Percentiles rank a stretch among this genome's conserved stretches.
Evolutionary conservation across 1,140 invertebrate genomes (phyloP).

Genomic region (Stratiolaelaps scimitus): DNA sequence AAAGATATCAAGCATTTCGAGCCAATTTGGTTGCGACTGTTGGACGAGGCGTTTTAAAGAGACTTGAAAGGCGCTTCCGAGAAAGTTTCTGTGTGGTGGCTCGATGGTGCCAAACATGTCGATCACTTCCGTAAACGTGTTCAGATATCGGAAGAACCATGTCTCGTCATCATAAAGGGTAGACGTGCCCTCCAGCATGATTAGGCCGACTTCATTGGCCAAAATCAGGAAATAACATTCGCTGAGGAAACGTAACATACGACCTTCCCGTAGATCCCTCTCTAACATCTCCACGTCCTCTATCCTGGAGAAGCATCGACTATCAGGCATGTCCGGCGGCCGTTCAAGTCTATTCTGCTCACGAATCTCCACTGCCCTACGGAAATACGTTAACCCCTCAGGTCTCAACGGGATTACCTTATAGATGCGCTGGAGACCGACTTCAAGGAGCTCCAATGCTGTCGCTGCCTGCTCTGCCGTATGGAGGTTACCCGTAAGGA

Average conservation of each 20-base stretch:
- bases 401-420: background rate
- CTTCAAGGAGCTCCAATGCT: conserved; percentile 6
- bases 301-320: background rate
- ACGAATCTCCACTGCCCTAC: background rate
- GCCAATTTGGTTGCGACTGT: background rate
- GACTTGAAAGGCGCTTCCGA: background rate
- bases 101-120: background rate
- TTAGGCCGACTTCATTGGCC: background rate
- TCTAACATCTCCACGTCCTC: conserved; percentile 1
- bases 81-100: background rate
- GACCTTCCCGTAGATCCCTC: background rate
- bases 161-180: conserved; percentile 7
- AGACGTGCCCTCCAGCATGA: background rate
- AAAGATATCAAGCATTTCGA: background rate
- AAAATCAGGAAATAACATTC: background rate
- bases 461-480: conserved; percentile 14
- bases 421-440: background rate
- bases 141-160: conserved; percentile 1
- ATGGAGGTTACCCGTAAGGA: conserved; percentile 1
- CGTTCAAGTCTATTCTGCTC: background rate
- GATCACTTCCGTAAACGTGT: background rate
- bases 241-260: background rate
- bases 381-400: conserved; percentile 2
- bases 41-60: background rate
- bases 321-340: background rate